phyloP scores from a whole-genome alignment of 2,113 vertebrate genomes.

The Gallinago jamesoni region DNA sequence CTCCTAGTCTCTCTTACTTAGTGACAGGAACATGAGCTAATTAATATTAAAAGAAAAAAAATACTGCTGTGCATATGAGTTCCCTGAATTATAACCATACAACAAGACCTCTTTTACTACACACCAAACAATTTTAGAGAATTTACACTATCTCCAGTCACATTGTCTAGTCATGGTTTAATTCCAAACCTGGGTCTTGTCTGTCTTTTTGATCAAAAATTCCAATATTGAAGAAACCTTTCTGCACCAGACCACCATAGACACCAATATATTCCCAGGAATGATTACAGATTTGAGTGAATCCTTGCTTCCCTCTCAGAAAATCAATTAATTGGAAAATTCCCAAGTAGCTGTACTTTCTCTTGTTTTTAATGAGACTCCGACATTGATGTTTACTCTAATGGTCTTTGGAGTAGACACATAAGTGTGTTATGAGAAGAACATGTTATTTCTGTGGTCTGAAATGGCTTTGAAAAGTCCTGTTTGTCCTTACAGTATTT shows the following conservation, averaged over 20 bases:
- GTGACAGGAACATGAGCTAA: no score
- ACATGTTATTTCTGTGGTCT: background rate
- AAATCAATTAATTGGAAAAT: background rate
- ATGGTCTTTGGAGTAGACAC: background rate
- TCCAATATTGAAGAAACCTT: background rate
- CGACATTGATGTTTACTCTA: background rate
- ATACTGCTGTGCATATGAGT: no score
- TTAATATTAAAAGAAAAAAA: no score
- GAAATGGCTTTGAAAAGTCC: background rate
- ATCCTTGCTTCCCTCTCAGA: background rate
- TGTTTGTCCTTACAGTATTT: background rate
- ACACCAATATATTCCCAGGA: background rate
- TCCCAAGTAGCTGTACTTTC: background rate
- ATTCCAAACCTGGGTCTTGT: background rate
- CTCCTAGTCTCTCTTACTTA: no score
- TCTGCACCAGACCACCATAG: background rate
- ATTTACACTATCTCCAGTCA: background rate
- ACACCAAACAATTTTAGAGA: no score
- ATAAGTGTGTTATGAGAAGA: background rate
- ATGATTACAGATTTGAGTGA: background rate
- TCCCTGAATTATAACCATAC: no score
- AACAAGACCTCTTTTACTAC: no score
- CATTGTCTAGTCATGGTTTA: background rate
- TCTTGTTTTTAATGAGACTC: background rate
- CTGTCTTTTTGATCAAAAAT: background rate